These are phyloP conservation scores for Vanessa tameamea DNA, from an alignment of 1,140 invertebrate species.

Conservation along the genomic window DNA sequence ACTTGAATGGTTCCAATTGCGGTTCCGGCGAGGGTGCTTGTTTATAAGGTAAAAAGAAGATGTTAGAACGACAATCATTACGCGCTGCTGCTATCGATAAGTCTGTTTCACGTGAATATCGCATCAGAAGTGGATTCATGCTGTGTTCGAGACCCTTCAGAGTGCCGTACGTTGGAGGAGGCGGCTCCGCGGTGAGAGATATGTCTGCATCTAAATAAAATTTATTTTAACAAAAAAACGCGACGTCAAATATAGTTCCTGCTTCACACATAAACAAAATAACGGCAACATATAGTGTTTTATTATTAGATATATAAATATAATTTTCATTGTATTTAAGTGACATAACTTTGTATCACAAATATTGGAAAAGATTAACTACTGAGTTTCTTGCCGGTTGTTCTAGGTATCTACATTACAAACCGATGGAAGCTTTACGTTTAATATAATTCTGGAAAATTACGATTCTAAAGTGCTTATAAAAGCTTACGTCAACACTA, in stretches of 20 bases:
- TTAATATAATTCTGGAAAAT: no score
- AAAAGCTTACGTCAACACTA: no score
- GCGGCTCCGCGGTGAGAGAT: slow-evolving; percentile 81
- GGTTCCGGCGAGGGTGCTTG: slow-evolving; percentile 73
- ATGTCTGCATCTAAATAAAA: slow-evolving; percentile 62
- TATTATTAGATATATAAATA: no score
- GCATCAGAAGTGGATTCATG: slow-evolving; percentile 93
- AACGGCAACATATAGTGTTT: no score
- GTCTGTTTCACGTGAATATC: slow-evolving; percentile 94
- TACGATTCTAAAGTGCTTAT: no score
- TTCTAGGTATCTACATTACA: no score
- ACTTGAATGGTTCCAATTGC: slow-evolving; percentile 82
- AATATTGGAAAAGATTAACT: no score
- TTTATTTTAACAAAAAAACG: not conserved
- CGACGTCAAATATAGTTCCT: not conserved
- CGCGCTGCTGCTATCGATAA: slow-evolving; percentile 89
- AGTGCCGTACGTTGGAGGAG: slow-evolving; percentile 85
- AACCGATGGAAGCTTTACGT: no score
- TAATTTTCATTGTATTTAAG: no score
- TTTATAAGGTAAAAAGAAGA: slow-evolving; percentile 72
- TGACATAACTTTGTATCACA: no score
- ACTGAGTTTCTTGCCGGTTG: no score
- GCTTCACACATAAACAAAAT: no score
- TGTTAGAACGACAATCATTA: slow-evolving; percentile 83
- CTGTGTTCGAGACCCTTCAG: slow-evolving; percentile 93